Evolutionary conservation across 2,113 vertebrate genomes (phyloP), one percentile per base, ranked within the genome.

Genomic region (Tor tambroides): DNA sequence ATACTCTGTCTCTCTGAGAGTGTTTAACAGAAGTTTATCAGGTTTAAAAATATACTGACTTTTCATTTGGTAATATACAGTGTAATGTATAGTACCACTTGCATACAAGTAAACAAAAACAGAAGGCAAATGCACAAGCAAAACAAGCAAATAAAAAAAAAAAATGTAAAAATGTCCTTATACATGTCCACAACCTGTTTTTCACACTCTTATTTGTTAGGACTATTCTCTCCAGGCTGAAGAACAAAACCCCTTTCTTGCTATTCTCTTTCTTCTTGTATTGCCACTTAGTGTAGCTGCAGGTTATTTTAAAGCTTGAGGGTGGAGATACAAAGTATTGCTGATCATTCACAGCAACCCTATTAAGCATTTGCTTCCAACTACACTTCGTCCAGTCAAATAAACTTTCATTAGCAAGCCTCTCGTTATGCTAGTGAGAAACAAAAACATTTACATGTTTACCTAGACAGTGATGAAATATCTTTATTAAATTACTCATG

Each of bases 271-370:
- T 81, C 41, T 54, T 86, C 28, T 80, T 82, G 75, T 77, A 84
- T 80, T 85, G 59, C 49, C 72, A 77, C 85, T 88, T 84, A 83
- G 86, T 84, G 87, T 86, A 67, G 75, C 74, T 85, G 75, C 32
- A 89, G 85, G 85, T 86, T 80, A 63, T 51, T 41, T 80, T 90
- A 83, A 91, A 91, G 82, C 84, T 90, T 72, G 54, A 80, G 80
- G 81, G 71, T 67, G 71, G 83, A 76, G 65, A 85, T 77, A 59
- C 76, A 85, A 83, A 90, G 11, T n/a, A 77, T 56, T 82, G 81
- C 67, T 80, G 83, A 89, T 72, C 75, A 10, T 65, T 88, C 80
- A 75, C 79, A 79, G 87, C 84, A 78, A 87, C 56, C 84, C 75
- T 67, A 87, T 86, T n/a, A n/a, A n/a, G n/a, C n/a, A n/a, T 86